Conservation (phyloP, 2,888 invertebrate species). For the Steinernema scapterisci region DNA sequence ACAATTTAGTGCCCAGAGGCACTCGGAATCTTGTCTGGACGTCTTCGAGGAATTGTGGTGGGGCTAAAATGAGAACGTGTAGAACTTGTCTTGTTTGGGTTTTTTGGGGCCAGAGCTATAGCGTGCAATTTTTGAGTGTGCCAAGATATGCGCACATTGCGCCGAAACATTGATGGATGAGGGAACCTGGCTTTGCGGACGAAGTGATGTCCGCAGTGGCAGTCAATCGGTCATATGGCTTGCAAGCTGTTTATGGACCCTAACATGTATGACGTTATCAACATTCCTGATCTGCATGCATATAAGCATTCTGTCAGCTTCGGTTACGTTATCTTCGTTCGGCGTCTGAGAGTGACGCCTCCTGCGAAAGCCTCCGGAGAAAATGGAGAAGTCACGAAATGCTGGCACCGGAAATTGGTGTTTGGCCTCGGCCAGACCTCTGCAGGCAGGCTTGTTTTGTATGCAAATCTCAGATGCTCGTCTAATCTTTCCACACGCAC, state of each 20-base stretch:
- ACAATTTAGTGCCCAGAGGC: constrained; percentile 57
- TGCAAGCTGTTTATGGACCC: constrained; percentile 31
- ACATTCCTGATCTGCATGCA: constrained; percentile 19
- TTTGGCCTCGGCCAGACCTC: neutral
- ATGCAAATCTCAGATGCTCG: constrained; percentile 23
- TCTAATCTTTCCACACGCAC: constrained; percentile 27
- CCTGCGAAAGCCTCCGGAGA: neutral
- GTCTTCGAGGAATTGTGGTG: constrained; percentile 54
- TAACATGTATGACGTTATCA: constrained; percentile 29
- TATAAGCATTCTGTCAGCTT: constrained; percentile 33
- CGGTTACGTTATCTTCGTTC: constrained; percentile 3
- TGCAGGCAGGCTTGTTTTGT: neutral
- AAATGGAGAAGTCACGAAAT: neutral
- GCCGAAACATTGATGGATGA: neutral
- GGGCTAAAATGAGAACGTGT: constrained; percentile 57
- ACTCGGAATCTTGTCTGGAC: constrained; percentile 58
- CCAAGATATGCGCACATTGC: neutral
- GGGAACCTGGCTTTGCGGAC: constrained; percentile 13
- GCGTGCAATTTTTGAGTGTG: neutral
- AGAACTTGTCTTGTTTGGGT: too few species aligned
- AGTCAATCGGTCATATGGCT: constrained; percentile 26
- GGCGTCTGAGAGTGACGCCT: constrained; percentile 2
- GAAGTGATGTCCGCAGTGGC: neutral
- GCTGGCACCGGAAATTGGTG: constrained; percentile 5
- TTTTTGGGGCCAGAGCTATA: too few species aligned